Conservation (phyloP, 2,888 invertebrate species). For the Eulithis prunata region DNA sequence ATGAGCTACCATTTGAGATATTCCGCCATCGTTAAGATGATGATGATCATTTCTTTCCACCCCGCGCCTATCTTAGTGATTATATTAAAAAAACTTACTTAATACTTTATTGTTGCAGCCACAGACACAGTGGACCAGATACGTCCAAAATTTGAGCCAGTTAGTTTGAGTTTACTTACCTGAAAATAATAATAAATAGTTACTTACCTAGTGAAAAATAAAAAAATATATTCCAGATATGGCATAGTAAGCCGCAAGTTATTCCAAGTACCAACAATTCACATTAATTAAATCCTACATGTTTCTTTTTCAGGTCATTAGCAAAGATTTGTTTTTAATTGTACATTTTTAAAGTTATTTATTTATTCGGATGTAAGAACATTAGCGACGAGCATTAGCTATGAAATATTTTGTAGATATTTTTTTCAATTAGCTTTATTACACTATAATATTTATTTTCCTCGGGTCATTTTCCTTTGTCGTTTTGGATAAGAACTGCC, state of each 20-base stretch:
- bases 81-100: too few species aligned
- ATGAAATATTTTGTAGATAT: constrained; percentile 65
- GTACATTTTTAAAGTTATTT: constrained; percentile 49
- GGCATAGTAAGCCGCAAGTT: too few species aligned
- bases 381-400: constrained; percentile 71
- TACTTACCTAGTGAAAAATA: too few species aligned
- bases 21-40: too few species aligned
- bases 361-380: constrained; percentile 50
- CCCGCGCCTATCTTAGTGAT: too few species aligned
- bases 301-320: constrained; percentile 38
- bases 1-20: too few species aligned
- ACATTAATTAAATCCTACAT: constrained; percentile 24
- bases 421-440: constrained; percentile 77
- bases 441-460: constrained; percentile 49
- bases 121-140: too few species aligned
- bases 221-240: too few species aligned
- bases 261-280: not conserved
- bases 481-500: constrained; percentile 34
- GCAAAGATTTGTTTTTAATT: constrained; percentile 69
- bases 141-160: not conserved
- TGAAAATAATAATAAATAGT: constrained; percentile 2
- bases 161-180: constrained; percentile 3
- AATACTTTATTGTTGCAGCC: too few species aligned
- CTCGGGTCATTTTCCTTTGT: constrained; percentile 42
- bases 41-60: too few species aligned